A percentile compares a stretch with the other conserved stretches of the same genome.
These are phyloP conservation scores for Congeria kusceri DNA, from an alignment of 2,888 invertebrate genomes.

Conservation along the genomic window DNA sequence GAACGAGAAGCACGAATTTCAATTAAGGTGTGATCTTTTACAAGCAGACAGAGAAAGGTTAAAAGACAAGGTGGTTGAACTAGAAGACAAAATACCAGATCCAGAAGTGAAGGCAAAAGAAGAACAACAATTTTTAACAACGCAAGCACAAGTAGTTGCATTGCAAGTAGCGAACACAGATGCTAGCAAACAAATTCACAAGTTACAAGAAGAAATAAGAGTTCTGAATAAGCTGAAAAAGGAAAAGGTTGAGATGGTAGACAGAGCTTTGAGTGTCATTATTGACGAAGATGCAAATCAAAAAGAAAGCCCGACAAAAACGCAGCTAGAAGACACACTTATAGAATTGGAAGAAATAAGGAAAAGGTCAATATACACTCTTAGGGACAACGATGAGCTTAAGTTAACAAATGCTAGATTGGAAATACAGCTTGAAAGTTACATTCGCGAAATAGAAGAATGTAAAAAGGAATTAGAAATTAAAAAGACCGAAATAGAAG, in stretches of 20 bases:
- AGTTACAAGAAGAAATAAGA: conserved; percentile 49
- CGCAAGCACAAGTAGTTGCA: conserved; percentile 53
- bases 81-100: conserved; percentile 55
- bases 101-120: conserved; percentile 59
- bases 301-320: conserved; percentile 21
- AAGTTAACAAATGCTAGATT: conserved; percentile 31
- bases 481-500: conserved; percentile 39
- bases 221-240: conserved; percentile 47
- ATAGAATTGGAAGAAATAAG: conserved; percentile 42
- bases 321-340: conserved; percentile 32
- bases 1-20: conserved; percentile 50
- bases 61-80: conserved; percentile 44
- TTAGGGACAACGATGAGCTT: conserved; percentile 56
- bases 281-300: conserved; percentile 38
- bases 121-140: conserved; percentile 52
- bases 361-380: conserved; percentile 32
- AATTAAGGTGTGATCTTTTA: conserved; percentile 56
- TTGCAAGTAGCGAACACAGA: conserved; percentile 58
- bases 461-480: conserved; percentile 25
- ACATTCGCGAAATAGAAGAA: conserved; percentile 38
- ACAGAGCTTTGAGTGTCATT: conserved; percentile 48
- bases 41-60: conserved; percentile 56
- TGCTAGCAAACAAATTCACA: conserved; percentile 45
- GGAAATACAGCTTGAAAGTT: conserved; percentile 28
- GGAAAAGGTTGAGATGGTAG: conserved; percentile 40